These are phyloP conservation scores for Pararge aegeria DNA, from an alignment of 1,140 invertebrate species.

Conservation along the genomic window DNA sequence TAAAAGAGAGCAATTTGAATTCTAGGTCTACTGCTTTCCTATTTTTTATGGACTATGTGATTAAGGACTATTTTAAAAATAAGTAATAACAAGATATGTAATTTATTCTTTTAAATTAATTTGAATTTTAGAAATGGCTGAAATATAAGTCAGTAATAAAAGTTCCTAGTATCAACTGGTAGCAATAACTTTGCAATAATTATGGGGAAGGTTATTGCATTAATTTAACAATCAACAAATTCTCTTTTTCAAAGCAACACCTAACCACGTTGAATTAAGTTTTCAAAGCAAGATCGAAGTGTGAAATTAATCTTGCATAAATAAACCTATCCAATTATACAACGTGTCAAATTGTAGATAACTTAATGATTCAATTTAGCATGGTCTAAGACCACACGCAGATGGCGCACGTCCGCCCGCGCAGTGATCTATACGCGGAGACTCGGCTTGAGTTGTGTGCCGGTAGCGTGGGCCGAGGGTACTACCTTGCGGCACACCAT, in stretches of 20 bases:
- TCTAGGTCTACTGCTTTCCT: no score
- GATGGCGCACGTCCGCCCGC: conserved; percentile 52
- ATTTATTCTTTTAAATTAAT: no score
- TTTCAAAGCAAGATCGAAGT: conserved; percentile 7
- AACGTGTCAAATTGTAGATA: conserved; percentile 42
- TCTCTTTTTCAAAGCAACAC: background rate
- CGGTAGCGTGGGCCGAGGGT: conserved; percentile 42
- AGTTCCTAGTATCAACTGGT: no score
- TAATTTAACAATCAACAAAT: no score
- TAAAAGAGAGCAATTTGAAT: no score
- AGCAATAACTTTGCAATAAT: no score
- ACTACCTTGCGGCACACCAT: conserved; percentile 48
- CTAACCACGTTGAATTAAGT: conserved; percentile 8
- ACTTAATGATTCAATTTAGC: conserved; percentile 57
- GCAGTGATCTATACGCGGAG: conserved; percentile 52
- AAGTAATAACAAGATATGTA: no score
- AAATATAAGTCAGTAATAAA: no score
- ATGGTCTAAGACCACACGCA: conserved; percentile 55
- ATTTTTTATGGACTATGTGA: no score
- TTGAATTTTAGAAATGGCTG: no score
- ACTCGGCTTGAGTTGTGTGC: conserved; percentile 2
- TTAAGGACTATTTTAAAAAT: no score
- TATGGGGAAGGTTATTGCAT: no score
- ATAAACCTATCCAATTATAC: conserved; percentile 37
- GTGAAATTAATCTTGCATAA: conserved; percentile 31